Evolutionary conservation across 2,888 invertebrate genomes (phyloP).

Genomic region (Pemphredon lugubris): DNA sequence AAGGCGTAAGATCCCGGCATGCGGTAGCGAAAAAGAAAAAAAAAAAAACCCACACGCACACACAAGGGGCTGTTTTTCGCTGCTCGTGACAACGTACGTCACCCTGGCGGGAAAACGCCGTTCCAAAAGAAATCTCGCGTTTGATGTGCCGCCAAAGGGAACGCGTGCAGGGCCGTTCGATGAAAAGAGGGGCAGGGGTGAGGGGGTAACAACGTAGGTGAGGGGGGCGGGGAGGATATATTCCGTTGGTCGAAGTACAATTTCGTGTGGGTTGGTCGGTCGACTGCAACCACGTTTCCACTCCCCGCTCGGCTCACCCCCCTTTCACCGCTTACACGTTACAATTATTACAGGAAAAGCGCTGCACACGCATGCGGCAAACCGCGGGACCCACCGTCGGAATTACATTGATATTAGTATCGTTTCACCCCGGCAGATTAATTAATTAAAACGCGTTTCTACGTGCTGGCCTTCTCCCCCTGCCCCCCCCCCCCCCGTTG

Average conservation of each 20-base stretch:
- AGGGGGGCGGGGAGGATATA: slow-evolving; percentile 43
- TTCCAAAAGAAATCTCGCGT: slow-evolving; percentile 77
- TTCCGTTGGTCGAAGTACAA: slow-evolving; percentile 59
- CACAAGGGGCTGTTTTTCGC: slow-evolving; percentile 52
- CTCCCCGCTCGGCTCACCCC: slow-evolving; percentile 10
- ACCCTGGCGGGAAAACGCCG: slow-evolving; percentile 63
- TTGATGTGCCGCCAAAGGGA: slow-evolving; percentile 79
- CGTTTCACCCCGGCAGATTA: slow-evolving; percentile 76
- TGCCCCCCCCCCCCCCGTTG: background rate
- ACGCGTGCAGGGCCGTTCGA: slow-evolving; percentile 39
- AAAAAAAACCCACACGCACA: background rate
- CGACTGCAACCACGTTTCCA: slow-evolving; percentile 63
- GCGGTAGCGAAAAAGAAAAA: slow-evolving; percentile 19
- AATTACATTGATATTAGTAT: slow-evolving; percentile 79
- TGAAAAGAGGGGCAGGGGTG: slow-evolving; percentile 24
- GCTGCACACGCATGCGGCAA: slow-evolving; percentile 72
- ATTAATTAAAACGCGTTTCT: slow-evolving; percentile 78
- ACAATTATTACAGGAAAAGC: slow-evolving; percentile 73
- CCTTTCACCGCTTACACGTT: slow-evolving; percentile 63
- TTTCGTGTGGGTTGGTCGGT: slow-evolving; percentile 62
- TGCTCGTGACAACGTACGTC: slow-evolving; percentile 72
- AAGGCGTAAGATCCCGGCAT: slow-evolving; percentile 12
- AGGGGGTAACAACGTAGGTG: slow-evolving; percentile 4
- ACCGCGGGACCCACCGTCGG: slow-evolving; percentile 73
- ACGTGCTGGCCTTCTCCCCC: slow-evolving; percentile 33